A percentile compares a stretch with the other conserved stretches of the same genome.
These are phyloP conservation scores for Etheostoma perlongum DNA, from an alignment of 2,797 vertebrate species.

Conservation along the genomic window DNA sequence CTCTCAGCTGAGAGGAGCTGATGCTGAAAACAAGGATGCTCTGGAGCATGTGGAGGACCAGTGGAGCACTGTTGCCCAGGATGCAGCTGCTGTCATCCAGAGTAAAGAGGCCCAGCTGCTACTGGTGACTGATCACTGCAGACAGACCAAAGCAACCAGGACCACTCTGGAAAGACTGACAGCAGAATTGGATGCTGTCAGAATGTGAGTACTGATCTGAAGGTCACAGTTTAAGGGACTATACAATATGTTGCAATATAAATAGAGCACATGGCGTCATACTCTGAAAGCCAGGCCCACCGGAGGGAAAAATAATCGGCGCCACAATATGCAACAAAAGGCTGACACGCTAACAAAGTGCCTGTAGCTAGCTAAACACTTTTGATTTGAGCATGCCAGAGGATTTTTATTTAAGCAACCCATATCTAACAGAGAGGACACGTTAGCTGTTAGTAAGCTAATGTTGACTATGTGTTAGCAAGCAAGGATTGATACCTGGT, in stretches of 20 bases:
- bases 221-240: neutral
- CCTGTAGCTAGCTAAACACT: too few relatives aligned
- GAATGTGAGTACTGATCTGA: constrained; percentile 84
- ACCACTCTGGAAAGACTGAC: constrained; percentile 79
- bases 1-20: constrained; percentile 50
- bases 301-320: too few relatives aligned
- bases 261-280: too few relatives aligned
- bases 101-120: constrained; percentile 84
- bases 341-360: too few relatives aligned
- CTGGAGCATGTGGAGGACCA: constrained; percentile 59
- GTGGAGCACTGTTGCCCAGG: constrained; percentile 84
- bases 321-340: too few relatives aligned
- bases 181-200: constrained; percentile 85
- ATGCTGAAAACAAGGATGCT: constrained; percentile 39
- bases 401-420: too few relatives aligned
- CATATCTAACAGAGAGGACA: too few relatives aligned
- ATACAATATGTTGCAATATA: neutral
- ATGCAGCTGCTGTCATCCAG: constrained; percentile 82
- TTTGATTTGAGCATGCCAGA: too few relatives aligned
- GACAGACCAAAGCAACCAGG: constrained; percentile 75
- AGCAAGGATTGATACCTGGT: too few relatives aligned
- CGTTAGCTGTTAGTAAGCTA: too few relatives aligned
- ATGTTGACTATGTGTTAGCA: too few relatives aligned
- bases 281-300: too few relatives aligned
- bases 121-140: constrained; percentile 85